Percentiles rank a stretch among this genome's conserved stretches.
phyloP scores from a whole-genome alignment of 2,888 invertebrate genomes.

The Sarcophaga variegata region DNA sequence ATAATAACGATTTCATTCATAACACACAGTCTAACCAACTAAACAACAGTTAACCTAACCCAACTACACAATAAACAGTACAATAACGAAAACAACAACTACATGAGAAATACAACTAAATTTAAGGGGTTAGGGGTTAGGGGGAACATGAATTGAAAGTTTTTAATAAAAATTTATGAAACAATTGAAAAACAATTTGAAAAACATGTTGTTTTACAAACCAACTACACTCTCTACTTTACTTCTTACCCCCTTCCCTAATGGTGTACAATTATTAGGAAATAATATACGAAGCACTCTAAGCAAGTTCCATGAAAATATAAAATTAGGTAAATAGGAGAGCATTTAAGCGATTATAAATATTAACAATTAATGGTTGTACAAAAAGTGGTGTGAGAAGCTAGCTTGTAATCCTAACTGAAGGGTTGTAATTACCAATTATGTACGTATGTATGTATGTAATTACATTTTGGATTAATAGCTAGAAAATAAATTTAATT shows the following conservation, averaged over 20 bases:
- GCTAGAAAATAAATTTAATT: too few relatives aligned
- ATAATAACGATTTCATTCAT: conserved; percentile 17
- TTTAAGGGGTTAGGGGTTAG: conserved; percentile 57
- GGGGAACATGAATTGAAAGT: conserved; percentile 51
- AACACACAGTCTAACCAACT: conserved; percentile 27
- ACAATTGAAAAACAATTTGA: conserved; percentile 40
- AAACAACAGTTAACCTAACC: not conserved
- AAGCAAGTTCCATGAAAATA: too few relatives aligned
- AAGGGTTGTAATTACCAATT: too few relatives aligned
- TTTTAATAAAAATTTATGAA: conserved; percentile 58
- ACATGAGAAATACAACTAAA: conserved; percentile 21
- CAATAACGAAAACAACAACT: not conserved
- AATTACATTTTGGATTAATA: too few relatives aligned
- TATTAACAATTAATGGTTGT: too few relatives aligned
- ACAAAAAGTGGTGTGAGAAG: too few relatives aligned
- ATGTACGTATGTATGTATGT: too few relatives aligned
- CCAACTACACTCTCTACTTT: not conserved
- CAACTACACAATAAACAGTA: not conserved
- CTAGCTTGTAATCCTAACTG: too few relatives aligned
- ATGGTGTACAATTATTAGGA: too few relatives aligned
- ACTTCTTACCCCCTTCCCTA: not conserved
- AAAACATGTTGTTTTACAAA: conserved; percentile 49
- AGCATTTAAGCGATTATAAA: too few relatives aligned
- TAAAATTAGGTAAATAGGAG: too few relatives aligned
- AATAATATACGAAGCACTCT: too few relatives aligned